phyloP scores from a whole-genome alignment of 2,888 invertebrate species.

The Cataglyphis livida region DNA sequence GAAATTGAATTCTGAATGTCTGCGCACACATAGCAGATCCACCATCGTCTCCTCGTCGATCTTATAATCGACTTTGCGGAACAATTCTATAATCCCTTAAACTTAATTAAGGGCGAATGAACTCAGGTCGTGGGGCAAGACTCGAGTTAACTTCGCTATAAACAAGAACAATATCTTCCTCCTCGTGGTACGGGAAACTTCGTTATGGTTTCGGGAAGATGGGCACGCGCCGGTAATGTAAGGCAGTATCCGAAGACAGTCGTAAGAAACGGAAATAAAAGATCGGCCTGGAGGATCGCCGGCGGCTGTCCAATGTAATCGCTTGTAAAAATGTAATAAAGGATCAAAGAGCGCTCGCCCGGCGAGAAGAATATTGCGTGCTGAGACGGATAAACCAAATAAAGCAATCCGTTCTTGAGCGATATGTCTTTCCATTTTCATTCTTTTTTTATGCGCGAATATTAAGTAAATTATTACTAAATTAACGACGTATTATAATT shows the following conservation, averaged over 20 bases:
- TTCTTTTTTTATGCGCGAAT: not conserved
- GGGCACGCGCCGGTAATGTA: slow-evolving; percentile 53
- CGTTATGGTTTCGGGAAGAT: slow-evolving; percentile 67
- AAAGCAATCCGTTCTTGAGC: slow-evolving; percentile 19
- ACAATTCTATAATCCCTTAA: slow-evolving; percentile 85
- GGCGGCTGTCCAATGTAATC: slow-evolving; percentile 83
- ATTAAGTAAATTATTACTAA: not conserved
- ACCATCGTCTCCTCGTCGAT: slow-evolving; percentile 60
- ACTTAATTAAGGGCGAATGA: slow-evolving; percentile 82
- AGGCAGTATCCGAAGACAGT: slow-evolving; percentile 63
- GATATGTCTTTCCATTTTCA: slow-evolving; percentile 1
- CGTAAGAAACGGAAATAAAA: slow-evolving; percentile 66
- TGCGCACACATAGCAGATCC: not conserved
- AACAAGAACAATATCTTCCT: slow-evolving; percentile 83
- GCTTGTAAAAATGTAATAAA: slow-evolving; percentile 85
- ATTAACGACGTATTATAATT: not conserved
- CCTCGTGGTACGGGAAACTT: slow-evolving; percentile 72
- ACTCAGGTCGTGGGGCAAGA: slow-evolving; percentile 69
- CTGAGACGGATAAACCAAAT: slow-evolving; percentile 34
- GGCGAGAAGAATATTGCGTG: slow-evolving; percentile 72
- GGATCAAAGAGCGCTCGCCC: slow-evolving; percentile 80
- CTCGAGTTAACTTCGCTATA: slow-evolving; percentile 81
- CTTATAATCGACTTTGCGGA: slow-evolving; percentile 83
- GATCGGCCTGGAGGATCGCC: slow-evolving; percentile 76
- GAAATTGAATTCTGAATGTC: slow-evolving; percentile 19